phyloP scores from a whole-genome alignment of 1,140 invertebrate species.

The Archegozetes longisetosus region DNA sequence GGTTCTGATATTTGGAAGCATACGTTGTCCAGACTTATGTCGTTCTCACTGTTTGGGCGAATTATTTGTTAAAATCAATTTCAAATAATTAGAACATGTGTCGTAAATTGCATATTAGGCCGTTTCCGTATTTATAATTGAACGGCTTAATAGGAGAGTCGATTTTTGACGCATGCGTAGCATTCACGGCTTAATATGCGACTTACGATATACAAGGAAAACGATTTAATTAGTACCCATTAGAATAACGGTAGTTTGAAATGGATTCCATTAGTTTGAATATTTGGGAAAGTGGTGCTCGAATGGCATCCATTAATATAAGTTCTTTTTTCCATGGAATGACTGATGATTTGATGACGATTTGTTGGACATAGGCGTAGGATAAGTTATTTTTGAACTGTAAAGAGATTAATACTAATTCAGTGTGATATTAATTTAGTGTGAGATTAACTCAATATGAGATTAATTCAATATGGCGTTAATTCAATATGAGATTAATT shows the following conservation, averaged over 20 bases:
- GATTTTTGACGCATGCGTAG: no score
- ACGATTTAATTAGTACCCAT: slow-evolving; percentile 55
- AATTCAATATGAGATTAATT: background rate
- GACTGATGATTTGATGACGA: slow-evolving; percentile 47
- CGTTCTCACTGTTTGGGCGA: slow-evolving; percentile 4
- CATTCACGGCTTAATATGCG: no score
- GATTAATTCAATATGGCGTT: background rate
- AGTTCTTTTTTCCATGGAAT: slow-evolving; percentile 67
- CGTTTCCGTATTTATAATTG: no score
- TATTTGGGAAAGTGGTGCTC: slow-evolving; percentile 65
- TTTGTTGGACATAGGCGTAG: slow-evolving; percentile 53
- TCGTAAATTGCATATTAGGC: no score
- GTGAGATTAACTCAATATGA: background rate
- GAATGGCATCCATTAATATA: slow-evolving; percentile 50
- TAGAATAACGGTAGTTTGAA: slow-evolving; percentile 58
- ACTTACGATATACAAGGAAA: no score
- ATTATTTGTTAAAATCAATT: background rate
- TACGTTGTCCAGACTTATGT: slow-evolving; percentile 49
- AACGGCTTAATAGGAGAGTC: no score
- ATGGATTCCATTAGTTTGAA: slow-evolving; percentile 70
- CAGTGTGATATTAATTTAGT: background rate
- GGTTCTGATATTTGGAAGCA: slow-evolving; percentile 66
- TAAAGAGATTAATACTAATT: slow-evolving; percentile 14
- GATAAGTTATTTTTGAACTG: slow-evolving; percentile 35
- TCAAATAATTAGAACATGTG: no score